A percentile compares a stretch with the other conserved stretches of the same genome.
phyloP scores from a whole-genome alignment of 2,888 invertebrate species.

The Diarsia mendica region DNA sequence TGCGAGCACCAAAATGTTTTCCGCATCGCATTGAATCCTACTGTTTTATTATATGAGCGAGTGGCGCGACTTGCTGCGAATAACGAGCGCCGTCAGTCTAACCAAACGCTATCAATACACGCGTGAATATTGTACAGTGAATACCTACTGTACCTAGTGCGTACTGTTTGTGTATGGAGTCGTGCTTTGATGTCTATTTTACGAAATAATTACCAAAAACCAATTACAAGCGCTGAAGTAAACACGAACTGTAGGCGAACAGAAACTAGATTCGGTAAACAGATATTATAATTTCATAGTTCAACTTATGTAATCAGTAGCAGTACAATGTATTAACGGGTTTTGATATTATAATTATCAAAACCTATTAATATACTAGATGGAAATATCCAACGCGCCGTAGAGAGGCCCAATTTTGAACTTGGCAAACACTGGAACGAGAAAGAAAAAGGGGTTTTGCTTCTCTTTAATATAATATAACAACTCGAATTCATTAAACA shows the following conservation, averaged over 20 bases:
- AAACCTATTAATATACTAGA: neutral
- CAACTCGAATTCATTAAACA: neutral
- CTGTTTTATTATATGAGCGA: constrained; percentile 43
- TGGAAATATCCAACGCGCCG: neutral
- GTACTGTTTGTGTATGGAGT: neutral
- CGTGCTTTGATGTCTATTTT: neutral
- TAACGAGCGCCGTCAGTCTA: constrained; percentile 12
- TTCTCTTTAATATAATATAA: neutral
- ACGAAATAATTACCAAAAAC: constrained; percentile 15
- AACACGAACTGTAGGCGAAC: constrained; percentile 8
- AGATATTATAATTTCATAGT: neutral
- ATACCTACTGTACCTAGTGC: too few species aligned
- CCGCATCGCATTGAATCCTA: constrained; percentile 47
- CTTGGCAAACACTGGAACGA: neutral
- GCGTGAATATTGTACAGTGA: neutral
- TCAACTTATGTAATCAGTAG: neutral
- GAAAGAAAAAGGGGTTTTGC: neutral
- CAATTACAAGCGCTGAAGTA: neutral
- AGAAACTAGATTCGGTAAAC: constrained; percentile 12
- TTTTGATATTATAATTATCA: neutral
- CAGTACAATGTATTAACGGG: neutral
- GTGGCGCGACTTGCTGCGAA: neutral
- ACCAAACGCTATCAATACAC: constrained; percentile 14
- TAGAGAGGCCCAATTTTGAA: neutral
- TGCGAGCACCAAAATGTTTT: constrained; percentile 51